phyloP scores from a whole-genome alignment of 2,797 vertebrate genomes.

The Sciurus carolinensis region DNA sequence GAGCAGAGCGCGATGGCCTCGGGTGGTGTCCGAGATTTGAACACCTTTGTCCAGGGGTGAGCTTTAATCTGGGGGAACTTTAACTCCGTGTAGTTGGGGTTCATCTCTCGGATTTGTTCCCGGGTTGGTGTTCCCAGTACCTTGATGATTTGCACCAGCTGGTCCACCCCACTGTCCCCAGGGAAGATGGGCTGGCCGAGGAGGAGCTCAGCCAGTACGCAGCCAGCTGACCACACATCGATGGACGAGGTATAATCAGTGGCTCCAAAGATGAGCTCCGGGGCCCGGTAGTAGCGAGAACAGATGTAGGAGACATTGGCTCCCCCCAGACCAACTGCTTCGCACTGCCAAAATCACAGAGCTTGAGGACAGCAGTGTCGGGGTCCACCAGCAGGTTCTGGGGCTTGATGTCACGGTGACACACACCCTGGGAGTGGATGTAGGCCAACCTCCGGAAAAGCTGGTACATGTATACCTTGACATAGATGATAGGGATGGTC shows the following conservation, averaged over 20 bases:
- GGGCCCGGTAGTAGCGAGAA: conserved; percentile 97
- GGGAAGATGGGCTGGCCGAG: conserved; percentile 97
- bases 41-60: conserved; percentile 98
- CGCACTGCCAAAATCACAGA: conserved; percentile 97
- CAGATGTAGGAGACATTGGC: conserved; percentile 98
- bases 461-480: conserved; percentile 98
- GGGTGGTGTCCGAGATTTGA: conserved; percentile 95
- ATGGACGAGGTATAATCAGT: conserved; percentile 98
- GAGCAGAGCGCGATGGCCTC: conserved; percentile 97
- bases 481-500: conserved; percentile 96
- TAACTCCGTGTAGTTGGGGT: conserved; percentile 98
- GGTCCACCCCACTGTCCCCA: conserved; percentile 97
- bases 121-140: conserved; percentile 97
- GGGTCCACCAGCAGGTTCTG: conserved; percentile 98
- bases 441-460: conserved; percentile 97
- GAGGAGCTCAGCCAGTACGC: conserved; percentile 95
- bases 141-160: conserved; percentile 98
- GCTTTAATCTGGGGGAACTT: conserved; percentile 99
- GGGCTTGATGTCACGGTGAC: conserved; percentile 98
- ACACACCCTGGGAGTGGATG: conserved; percentile 98
- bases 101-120: conserved; percentile 98
- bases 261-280: conserved; percentile 97
- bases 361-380: conserved; percentile 96
- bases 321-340: conserved; percentile 97
- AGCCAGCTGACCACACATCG: conserved; percentile 98